Base-by-base conservation (phyloP, 2,888 invertebrate genomes). In the Chrysina gloriosa region DNA sequence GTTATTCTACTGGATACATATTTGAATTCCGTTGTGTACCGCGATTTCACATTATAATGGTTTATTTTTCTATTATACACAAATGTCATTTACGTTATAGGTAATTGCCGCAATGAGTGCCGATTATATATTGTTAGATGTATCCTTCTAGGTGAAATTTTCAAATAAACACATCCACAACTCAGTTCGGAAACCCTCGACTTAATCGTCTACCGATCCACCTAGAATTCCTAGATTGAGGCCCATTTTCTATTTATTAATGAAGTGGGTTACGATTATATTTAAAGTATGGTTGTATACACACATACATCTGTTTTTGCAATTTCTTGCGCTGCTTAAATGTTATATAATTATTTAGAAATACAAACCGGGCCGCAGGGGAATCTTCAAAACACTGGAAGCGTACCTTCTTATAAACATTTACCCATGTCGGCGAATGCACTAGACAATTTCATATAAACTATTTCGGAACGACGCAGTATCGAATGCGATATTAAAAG, bases 391-490 rank as follows among this genome's bases (percentile, higher is more conserved):
- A 58, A 58, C 23, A 31, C 39, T 23, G 14, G 14, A 58, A 25
- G 25, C 39, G 39, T 52, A 58, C 9, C 42, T 3, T 39, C 11
- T 39, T 16, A 39, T 58, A 58, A 58, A 58, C 39, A 58, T 58
- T 58, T 58, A 58, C 58, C 52, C 25, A 23, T 25, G n/a, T 23
- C 25, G 25, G 25, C 39, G 58, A 50, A 58, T 39, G 58, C 58
- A 39, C 42, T 39, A 25, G 58, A 58, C 58, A 58, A 58, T 58
- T 58, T 58, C 25, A 2, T 58, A 14, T 58, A 58, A 58, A 58
- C 58, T 23, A 39, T 11, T 58, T 58, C 14, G 11, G 5, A 52
- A 52, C 16, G 29, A 31, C 52, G 52, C 19, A 31, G 31, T 52
- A 52, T 9, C 19, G 9, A 45, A 7, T 7, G 21, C 3, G 19